Base-by-base conservation (phyloP, 2,113 vertebrate genomes). In the Macrotus californicus region DNA sequence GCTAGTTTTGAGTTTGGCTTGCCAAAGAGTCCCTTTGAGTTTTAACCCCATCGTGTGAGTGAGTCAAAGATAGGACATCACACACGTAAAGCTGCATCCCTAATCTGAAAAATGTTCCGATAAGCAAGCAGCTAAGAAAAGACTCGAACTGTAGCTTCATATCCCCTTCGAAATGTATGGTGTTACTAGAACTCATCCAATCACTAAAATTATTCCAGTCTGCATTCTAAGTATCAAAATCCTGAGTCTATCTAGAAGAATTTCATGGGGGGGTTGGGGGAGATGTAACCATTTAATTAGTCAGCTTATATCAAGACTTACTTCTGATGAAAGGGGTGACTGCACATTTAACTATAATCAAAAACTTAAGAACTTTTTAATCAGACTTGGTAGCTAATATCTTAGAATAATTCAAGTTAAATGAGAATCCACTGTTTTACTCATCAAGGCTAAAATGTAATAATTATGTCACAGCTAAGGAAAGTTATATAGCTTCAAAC, bases 331-430 rank as follows among this genome's bases (percentile, higher is more conserved):
- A 97, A 97, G 82, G 22, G 97, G 96, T 97, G 96, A 97, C 95
- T 94, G 96, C 95, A 94, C 94, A 97, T 96, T 97, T 98, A 98
- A 97, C 86, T 96, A 98, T 97, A 98, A 98, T 96, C 79, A 97
- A 84, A 98, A 98, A 97, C 92, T 97, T 93, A 97, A 97, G 96
- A 96, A 97, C 96, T 95, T 97, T 98, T 94, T 97, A 87, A 96
- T 97, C 93, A 97, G 96, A 97, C 95, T 97, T 96, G 93, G 87
- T 96, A 97, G 96, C 97, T 98, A 98, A 98, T 98, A 97, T 97
- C 98, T 96, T 90, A 95, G 88, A 93, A 97, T 94, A 97, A 97
- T 97, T 93, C 94, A 98, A 98, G 95, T 96, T 97, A 96, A 96
- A 97, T 79, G 82, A 97, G 84, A 97, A 97, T 95, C 96, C 88